phyloP scores from a whole-genome alignment of 2,888 invertebrate genomes.

The Apomyelois bistriatella region DNA sequence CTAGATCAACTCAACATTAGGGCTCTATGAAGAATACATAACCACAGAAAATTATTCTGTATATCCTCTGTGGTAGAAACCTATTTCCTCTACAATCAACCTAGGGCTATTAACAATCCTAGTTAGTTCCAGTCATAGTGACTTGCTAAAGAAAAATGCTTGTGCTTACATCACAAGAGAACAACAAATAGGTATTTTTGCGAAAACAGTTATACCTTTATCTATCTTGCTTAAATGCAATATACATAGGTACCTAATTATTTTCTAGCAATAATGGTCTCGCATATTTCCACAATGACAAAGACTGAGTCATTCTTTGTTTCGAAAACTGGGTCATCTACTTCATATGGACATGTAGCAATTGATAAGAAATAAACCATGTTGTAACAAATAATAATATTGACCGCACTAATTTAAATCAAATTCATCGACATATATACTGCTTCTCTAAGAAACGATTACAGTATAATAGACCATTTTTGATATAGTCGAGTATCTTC shows the following conservation, averaged over 20 bases:
- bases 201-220: too few species aligned
- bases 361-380: conserved; percentile 43
- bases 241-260: not conserved
- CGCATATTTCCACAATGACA: conserved; percentile 52
- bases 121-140: too few species aligned
- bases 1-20: too few species aligned
- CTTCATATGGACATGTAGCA: conserved; percentile 53
- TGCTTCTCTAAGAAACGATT: too few species aligned
- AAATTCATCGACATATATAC: conserved; percentile 25
- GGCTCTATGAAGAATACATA: too few species aligned
- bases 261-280: conserved; percentile 25
- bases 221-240: conserved; percentile 13
- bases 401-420: conserved; percentile 8
- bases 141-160: too few species aligned
- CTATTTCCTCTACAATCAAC: too few species aligned
- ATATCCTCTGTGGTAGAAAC: too few species aligned
- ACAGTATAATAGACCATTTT: conserved; percentile 43
- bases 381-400: conserved; percentile 22
- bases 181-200: too few species aligned
- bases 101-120: too few species aligned
- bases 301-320: conserved; percentile 66
- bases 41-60: too few species aligned
- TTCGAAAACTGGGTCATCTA: conserved; percentile 60
- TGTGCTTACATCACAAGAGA: too few species aligned
- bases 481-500: conserved; percentile 24